A percentile compares a stretch with the other conserved stretches of the same genome.
These are phyloP conservation scores for Papilio xuthus DNA, from an alignment of 1,140 invertebrate genomes.

Conservation along the genomic window DNA sequence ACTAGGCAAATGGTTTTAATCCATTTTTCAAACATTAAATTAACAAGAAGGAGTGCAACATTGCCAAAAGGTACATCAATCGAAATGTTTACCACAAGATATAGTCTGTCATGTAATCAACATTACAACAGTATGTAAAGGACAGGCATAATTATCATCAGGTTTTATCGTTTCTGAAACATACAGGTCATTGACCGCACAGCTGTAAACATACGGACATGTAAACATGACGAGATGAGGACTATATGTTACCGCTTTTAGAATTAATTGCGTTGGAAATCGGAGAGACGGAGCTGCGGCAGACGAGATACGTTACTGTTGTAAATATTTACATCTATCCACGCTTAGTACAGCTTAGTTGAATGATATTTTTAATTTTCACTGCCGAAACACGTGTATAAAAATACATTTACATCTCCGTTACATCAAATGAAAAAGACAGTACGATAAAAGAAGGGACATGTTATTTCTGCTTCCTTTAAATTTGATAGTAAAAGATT, in stretches of 20 bases:
- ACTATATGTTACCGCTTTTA: slow-evolving; percentile 22
- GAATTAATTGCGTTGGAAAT: slow-evolving; percentile 17
- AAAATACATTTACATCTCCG: background rate
- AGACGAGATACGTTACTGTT: background rate
- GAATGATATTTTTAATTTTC: background rate
- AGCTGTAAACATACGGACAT: background rate
- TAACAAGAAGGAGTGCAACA: no score
- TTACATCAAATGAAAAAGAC: no score
- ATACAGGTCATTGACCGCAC: background rate
- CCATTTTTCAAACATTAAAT: no score
- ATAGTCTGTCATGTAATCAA: background rate
- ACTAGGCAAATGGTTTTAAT: no score
- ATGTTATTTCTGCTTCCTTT: background rate
- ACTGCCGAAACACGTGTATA: background rate
- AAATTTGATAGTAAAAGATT: background rate
- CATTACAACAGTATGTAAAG: background rate
- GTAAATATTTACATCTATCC: slow-evolving; percentile 2
- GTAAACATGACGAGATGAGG: slow-evolving; percentile 7
- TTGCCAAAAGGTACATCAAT: background rate
- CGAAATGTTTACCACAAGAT: background rate
- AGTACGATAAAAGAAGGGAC: background rate
- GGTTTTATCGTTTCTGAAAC: background rate
- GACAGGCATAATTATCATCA: background rate
- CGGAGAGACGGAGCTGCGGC: background rate
- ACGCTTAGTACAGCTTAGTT: background rate